Conservation (phyloP, 2,797 vertebrate species). For the Muscicapa striata region DNA sequence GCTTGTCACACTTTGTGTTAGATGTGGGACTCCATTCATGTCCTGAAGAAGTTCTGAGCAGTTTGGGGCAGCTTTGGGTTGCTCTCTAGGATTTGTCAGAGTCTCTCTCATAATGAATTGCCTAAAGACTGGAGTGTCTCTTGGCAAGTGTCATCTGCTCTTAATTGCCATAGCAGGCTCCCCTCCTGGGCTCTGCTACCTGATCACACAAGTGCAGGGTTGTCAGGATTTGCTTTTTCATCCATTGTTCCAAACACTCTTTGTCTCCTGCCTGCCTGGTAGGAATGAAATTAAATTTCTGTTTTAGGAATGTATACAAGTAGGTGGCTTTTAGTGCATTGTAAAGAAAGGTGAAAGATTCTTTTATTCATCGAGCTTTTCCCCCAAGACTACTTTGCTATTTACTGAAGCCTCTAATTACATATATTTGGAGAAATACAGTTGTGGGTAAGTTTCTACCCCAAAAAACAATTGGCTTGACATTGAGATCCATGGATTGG, state of each 20-base stretch:
- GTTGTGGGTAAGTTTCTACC: neutral
- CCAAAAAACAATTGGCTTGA: neutral
- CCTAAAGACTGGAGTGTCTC: neutral
- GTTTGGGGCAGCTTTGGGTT: neutral
- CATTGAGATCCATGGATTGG: neutral
- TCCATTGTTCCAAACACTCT: neutral
- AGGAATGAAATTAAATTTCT: neutral
- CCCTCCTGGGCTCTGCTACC: conserved; percentile 7
- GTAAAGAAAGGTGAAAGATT: neutral
- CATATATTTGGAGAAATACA: neutral
- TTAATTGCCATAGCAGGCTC: neutral
- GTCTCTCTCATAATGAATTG: neutral
- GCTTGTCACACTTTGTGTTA: neutral
- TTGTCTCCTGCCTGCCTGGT: neutral
- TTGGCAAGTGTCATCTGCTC: neutral
- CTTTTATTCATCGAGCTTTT: neutral
- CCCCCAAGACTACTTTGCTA: neutral
- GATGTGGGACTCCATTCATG: accelerated
- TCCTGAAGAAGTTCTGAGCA: neutral
- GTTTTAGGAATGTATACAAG: neutral
- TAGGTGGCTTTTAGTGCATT: neutral
- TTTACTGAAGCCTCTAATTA: neutral
- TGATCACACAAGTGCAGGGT: neutral
- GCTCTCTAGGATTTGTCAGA: neutral
- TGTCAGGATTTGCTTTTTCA: conserved; percentile 4